Conservation (phyloP, 1,140 invertebrate genomes). For the Bilobella aurantiaca region DNA sequence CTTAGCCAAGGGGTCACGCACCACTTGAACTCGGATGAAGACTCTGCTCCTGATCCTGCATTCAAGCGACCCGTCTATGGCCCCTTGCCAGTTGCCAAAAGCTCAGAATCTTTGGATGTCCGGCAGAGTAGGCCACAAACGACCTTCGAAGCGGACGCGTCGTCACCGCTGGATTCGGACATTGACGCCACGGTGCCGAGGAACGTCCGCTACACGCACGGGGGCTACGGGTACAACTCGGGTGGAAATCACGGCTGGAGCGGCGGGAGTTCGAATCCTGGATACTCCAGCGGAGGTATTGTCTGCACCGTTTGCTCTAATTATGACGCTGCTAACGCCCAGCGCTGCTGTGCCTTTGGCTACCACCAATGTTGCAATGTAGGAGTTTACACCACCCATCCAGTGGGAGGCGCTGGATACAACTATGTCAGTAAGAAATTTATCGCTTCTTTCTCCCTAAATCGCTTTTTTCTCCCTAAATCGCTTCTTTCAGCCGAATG, state of each 20-base stretch:
- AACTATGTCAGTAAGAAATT: background rate
- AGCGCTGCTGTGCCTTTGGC: conserved; percentile 2
- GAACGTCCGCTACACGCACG: background rate
- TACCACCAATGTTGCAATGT: background rate
- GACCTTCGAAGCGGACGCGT: too few species aligned
- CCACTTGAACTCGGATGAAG: too few species aligned
- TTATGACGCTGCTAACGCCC: background rate
- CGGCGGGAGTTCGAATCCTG: background rate
- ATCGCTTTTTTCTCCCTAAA: background rate
- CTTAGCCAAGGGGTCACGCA: too few species aligned
- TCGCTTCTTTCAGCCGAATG: background rate
- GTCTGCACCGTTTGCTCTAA: background rate
- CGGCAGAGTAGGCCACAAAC: too few species aligned
- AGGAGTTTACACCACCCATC: background rate
- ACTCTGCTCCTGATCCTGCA: too few species aligned
- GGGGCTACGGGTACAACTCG: background rate
- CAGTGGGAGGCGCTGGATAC: background rate
- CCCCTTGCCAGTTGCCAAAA: too few species aligned
- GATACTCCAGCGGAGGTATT: background rate
- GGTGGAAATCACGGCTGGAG: background rate
- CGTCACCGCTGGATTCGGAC: background rate
- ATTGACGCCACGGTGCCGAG: background rate
- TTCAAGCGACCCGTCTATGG: too few species aligned
- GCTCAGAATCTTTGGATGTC: too few species aligned
- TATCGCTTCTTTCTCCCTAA: background rate